A percentile compares a stretch with the other conserved stretches of the same genome.
Evolutionary conservation across 2,113 vertebrate species (phyloP).

Genomic region (Sceloporus tristichus): DNA sequence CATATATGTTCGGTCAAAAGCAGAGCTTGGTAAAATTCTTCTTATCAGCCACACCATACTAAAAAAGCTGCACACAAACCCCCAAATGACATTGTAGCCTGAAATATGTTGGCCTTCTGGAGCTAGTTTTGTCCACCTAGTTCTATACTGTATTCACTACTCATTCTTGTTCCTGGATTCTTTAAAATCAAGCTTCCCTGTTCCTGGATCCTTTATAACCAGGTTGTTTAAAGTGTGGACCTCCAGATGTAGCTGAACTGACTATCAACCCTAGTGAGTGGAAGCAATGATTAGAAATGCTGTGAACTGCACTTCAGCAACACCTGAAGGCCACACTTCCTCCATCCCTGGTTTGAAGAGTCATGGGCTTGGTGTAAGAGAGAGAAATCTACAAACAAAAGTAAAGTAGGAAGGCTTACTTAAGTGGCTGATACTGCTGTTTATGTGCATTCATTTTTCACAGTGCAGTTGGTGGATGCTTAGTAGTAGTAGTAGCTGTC

Average conservation of each 20-base stretch:
- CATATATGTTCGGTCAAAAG: too few species aligned
- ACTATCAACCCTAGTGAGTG: too few species aligned
- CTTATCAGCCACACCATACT: background rate
- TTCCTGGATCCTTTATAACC: too few species aligned
- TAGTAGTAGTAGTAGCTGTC: background rate
- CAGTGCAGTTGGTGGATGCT: background rate
- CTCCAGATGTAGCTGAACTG: too few species aligned
- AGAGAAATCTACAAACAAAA: background rate
- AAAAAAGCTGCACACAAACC: background rate
- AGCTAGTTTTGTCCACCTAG: background rate
- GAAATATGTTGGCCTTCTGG: too few species aligned
- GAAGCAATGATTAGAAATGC: too few species aligned
- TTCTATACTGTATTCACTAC: background rate
- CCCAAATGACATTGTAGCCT: background rate
- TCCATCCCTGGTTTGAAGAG: too few species aligned
- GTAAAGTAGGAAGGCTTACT: background rate
- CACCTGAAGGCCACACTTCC: too few species aligned
- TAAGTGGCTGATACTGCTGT: background rate
- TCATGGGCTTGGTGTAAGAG: too few species aligned
- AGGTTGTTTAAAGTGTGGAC: too few species aligned
- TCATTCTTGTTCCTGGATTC: background rate
- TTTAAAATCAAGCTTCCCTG: background rate
- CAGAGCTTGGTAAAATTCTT: too few species aligned
- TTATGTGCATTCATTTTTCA: background rate
- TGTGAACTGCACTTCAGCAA: too few species aligned